Evolutionary conservation across 2,888 invertebrate species (phyloP).

Genomic region (Poecilobothrus nobilitatus): DNA sequence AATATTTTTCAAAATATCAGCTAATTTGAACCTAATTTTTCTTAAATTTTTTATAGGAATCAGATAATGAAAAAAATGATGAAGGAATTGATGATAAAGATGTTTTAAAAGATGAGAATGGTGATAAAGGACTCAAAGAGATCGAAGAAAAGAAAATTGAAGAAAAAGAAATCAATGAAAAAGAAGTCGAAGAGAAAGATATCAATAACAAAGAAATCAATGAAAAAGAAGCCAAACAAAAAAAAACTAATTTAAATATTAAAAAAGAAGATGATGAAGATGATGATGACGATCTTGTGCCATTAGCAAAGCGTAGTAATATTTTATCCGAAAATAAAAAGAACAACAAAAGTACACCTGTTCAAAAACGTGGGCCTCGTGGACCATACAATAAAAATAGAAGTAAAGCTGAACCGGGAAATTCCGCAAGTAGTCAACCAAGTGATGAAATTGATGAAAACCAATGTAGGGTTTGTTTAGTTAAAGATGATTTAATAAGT

Average conservation of each 20-base stretch:
- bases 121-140: no score
- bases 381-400: background rate
- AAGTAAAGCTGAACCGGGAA: background rate
- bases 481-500: slow-evolving; percentile 33
- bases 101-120: no score
- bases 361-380: background rate
- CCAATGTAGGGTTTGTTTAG: slow-evolving; percentile 41
- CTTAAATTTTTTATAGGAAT: no score
- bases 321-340: no score
- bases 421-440: slow-evolving; percentile 14
- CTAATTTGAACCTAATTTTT: no score
- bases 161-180: background rate
- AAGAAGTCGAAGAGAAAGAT: no score
- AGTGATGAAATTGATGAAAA: slow-evolving; percentile 34
- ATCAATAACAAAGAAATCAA: no score
- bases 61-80: no score
- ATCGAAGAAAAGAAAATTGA: background rate
- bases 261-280: background rate
- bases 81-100: no score
- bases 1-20: no score
- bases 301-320: background rate
- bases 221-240: no score
- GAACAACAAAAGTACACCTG: background rate
- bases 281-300: background rate
- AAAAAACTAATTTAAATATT: background rate